Evolutionary conservation across 2,888 invertebrate genomes (phyloP).

Genomic region (Chloroclystis v-ata): DNA sequence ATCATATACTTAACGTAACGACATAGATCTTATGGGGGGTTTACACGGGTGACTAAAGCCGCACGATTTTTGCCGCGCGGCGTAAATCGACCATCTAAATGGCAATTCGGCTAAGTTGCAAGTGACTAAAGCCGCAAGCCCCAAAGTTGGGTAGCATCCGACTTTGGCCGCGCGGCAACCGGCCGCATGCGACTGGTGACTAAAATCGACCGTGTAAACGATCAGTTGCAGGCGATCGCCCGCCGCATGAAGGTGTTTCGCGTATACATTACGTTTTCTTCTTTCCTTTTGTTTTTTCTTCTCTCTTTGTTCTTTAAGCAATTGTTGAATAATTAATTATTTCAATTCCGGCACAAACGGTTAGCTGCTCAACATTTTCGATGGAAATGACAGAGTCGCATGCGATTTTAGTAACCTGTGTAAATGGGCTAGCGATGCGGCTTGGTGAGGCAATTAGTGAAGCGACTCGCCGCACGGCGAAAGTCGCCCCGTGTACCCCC

Average conservation of each 20-base stretch:
- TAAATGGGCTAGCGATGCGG: too few relatives aligned
- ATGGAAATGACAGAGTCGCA: conserved; percentile 39
- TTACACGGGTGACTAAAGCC: conserved; percentile 37
- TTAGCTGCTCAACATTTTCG: conserved; percentile 35
- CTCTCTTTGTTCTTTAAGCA: too few relatives aligned
- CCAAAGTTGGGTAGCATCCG: conserved; percentile 41
- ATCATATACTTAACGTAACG: too few relatives aligned
- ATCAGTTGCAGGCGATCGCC: conserved; percentile 29
- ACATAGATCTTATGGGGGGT: too few relatives aligned
- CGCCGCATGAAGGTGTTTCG: too few relatives aligned
- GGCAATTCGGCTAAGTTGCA: conserved; percentile 11
- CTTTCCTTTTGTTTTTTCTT: too few relatives aligned
- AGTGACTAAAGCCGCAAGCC: conserved; percentile 42
- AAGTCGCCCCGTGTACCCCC: too few relatives aligned
- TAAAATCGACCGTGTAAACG: conserved; percentile 25
- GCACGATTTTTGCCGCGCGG: conserved; percentile 32
- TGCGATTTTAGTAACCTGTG: conserved; percentile 42
- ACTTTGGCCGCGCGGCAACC: conserved; percentile 40
- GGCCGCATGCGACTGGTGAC: conserved; percentile 52
- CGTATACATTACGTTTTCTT: too few relatives aligned
- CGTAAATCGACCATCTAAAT: conserved; percentile 33
- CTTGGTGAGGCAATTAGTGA: too few relatives aligned
- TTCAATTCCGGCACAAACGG: too few relatives aligned
- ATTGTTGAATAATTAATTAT: too few relatives aligned
- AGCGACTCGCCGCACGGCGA: too few relatives aligned